Base-by-base conservation (phyloP, 2,888 invertebrate species). In the Bombylius major region DNA sequence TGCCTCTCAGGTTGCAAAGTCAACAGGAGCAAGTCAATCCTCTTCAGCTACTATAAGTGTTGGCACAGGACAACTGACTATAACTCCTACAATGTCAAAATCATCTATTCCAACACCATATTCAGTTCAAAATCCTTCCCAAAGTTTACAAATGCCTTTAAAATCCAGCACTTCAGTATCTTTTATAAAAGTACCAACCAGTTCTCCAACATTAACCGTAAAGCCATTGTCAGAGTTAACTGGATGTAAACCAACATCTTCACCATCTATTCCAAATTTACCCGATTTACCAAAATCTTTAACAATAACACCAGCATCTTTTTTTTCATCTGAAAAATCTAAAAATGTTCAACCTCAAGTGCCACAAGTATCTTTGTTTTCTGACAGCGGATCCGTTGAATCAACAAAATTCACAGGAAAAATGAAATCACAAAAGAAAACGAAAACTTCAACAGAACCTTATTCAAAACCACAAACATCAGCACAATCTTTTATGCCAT, bases 231-330 rank as follows among this genome's bases (percentile, higher is more conserved):
- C 62, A 1, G 62, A 63, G 5, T 39, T 62, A 46, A 60, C 60
- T 44, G 50, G 45, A 5, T 48, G 54, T 14, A 54, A 51, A 34
- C 33, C 51, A 23, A 46, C 54, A 4, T 57, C 57, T 14, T 33
- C 57, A 9, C 5, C 60, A 13, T 32, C 48, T 5, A 45, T 61
- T 14, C 49, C 60, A 7, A 56, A 50, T 33, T 59, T 63, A 32
- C 64, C 65, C 9, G 65, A 64, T 45, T 53, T 65, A 46, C 67
- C 67, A 9, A 67, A 67, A 59, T 66, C 66, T 12, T 57, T 67
- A 6, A 64, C 65, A 2, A 66, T 67, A n/a, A 66, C 64, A 11
- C 65, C 67, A 36, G 58, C 66, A 7, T 58, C 62, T n/a, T 56
- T 57, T 47, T n/a, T 51, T 13, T 53, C 52, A 12, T 50, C 58